Evolutionary conservation across 1,140 invertebrate genomes (phyloP), one percentile per base, ranked within the genome.

Genomic region (Dendrolimus punctatus): DNA sequence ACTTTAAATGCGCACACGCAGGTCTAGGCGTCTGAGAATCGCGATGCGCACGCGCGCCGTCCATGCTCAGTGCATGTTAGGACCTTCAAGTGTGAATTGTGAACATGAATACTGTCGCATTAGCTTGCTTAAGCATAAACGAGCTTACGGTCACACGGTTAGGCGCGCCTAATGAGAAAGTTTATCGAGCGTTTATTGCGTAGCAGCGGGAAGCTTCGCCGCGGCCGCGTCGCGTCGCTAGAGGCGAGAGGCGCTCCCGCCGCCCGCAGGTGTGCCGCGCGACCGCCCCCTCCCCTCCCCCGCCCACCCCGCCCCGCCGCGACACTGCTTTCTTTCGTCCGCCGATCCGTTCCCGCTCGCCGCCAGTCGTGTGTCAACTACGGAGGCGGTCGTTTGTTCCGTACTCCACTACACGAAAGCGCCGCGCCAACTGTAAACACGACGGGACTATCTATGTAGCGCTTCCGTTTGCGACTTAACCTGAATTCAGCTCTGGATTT

Each of bases 181-280:
- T 85, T 80, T 85, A 83, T 83, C 74, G 80, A 85, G 81, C 78
- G 81, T 80, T 85, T 85, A 85, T 85, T 85, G 78, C 81, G 81
- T 83, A 79, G 76, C 72, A 79, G 77, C 77, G 77, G 76, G 74
- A 80, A 80, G 79, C 80, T 80, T 69, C 71, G 75, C 68, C 64
- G 71, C 66, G 65, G 79, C 80, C 80, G 68, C 71, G 75, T 67
- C 64, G 71, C 66, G 65, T 75, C 71, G 69, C 73, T 60, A 63
- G 49, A 48, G 55, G 60, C 60, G 53, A 57, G 70, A 78, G 73
- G 68, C 73, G 75, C 73, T 73, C 76, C 61, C 67, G 73, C 75
- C 76, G 80, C 79, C 73, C 73, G 80, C 79, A 82, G 79, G 81
- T 85, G 79, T 72, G 69, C 76, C 77, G 51, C 66, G 55, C 68